Base-by-base conservation (phyloP, 2,797 vertebrate genomes). In the Perodicticus potto region DNA sequence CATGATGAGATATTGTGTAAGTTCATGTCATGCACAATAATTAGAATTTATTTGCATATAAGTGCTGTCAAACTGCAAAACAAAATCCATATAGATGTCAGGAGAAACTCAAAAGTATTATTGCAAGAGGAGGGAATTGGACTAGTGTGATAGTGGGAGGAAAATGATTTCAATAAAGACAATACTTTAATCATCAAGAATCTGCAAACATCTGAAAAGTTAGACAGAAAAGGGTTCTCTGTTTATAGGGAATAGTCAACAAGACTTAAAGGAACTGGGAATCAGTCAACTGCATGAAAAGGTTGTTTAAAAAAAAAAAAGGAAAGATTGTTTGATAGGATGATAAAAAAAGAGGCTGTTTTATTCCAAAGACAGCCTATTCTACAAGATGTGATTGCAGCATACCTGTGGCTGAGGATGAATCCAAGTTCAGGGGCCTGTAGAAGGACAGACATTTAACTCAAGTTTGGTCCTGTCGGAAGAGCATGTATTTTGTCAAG, bases 291-390 rank as follows among this genome's bases (percentile, higher is more conserved):
- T 20, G 53, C 4, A 9, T 45, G 16, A 27, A n/a, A 7, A 10
- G 0, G 0, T 34, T 40, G 40, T 40, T 40, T 40, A n/a, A n/a
- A n/a, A n/a, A n/a, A n/a, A n/a, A n/a, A n/a, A 40, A 40, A 40
- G 40, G 40, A 40, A 40, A 40, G 40, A 40, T 40, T 16, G 3
- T 40, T n/a, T 78, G 3, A 69, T 7, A 89, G 32, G 1, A 57
- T 1, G 78, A 14, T 22, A 40, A 84, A 1, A 40, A 16, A 2
- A 94, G 17, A 87, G 70, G 13, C 2, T 49, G 0, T 83, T 92
- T 63, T 87, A 23, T 37, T 57, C 29, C 34, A 37, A 32, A 5
- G 6, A 37, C 27, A 94, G 29, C 3, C 45, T 69, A 4, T 85
- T 82, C 14, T 76, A 61, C 40, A 55, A 14, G 37, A 13, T 53